Evolutionary conservation across 2,888 invertebrate genomes (phyloP).

Genomic region (Stenchaetothrips biformis): DNA sequence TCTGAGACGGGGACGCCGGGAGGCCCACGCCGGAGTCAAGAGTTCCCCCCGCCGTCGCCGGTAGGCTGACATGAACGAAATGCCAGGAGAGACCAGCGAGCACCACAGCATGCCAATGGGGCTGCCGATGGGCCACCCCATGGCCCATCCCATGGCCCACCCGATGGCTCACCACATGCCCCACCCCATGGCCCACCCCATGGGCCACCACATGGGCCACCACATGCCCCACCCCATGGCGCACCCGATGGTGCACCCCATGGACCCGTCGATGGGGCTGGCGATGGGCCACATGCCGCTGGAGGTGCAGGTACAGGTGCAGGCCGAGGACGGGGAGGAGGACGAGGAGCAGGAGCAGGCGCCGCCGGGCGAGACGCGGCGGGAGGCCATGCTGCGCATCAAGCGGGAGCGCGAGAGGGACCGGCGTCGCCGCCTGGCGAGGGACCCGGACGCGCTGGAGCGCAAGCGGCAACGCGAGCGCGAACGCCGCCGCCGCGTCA

Average conservation of each 20-base stretch:
- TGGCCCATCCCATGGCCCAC: background rate
- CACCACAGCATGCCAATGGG: background rate
- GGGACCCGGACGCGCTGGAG: background rate
- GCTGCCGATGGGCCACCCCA: background rate
- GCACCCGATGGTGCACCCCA: background rate
- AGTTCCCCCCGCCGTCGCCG: background rate
- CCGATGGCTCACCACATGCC: background rate
- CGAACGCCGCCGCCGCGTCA: background rate
- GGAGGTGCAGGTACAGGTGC: background rate
- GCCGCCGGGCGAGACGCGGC: background rate
- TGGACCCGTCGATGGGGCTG: background rate
- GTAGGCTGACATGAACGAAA: background rate
- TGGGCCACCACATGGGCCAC: background rate
- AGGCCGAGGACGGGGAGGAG: background rate
- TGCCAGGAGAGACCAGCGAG: background rate
- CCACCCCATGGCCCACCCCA: background rate
- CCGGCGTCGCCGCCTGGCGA: background rate
- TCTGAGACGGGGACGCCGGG: background rate
- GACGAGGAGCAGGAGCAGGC: background rate
- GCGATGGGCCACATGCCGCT: background rate
- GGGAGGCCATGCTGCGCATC: constrained; percentile 3
- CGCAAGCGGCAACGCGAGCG: constrained; percentile 1
- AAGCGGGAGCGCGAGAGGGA: constrained; percentile 13
- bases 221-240: background rate
- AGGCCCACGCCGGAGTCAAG: background rate